Evolutionary conservation across 2,888 invertebrate species (phyloP), one percentile per base, ranked within the genome.

Genomic region (Noctua pronuba): DNA sequence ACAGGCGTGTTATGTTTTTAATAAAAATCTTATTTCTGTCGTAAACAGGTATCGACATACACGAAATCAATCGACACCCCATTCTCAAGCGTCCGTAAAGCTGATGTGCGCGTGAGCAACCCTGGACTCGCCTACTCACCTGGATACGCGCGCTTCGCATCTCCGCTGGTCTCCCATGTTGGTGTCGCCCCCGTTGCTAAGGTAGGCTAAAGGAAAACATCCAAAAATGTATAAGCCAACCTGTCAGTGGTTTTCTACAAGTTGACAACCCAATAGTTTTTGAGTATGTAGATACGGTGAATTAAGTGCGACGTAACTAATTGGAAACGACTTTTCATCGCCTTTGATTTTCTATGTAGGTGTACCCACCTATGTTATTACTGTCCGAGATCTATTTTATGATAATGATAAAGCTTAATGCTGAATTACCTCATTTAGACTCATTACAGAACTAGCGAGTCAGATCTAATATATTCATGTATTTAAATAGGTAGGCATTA

Each of bases 21-120:
- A 18, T 6, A 3, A n/a, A 69, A 44, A 52, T 1, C 10, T 18
- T 28, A 35, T 77, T 41, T 67, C 18, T 67, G 67, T 65, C 5
- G 11, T 44, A 38, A 24, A 74, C 28, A 97, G 96, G 96, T 97
- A 78, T 98, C 98, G 28, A 97, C 98, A 69, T 97, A 97, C 94
- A 97, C 97, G 31, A 98, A 98, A 92, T 97, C 97, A 82, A 97
- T 98, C 88, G 97, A 98, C 92, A 98, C 98, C 5, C 98, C 98
- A 16, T 98, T 97, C 96, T 98, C 98, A 71, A 98, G 97, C 91
- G 97, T 97, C 66, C 97, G 97, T 90, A 98, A 98, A 91, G 95
- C 97, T 41, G 98, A 98, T 90, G 97, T 98, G 49, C 97, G 98
- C n/a, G 97, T 98, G 38, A 97, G 97, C 94, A 98, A 97, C 94